Evolutionary conservation across 2,888 invertebrate species (phyloP), one percentile per base, ranked within the genome.

Genomic region (Dichetophora obliterata): DNA sequence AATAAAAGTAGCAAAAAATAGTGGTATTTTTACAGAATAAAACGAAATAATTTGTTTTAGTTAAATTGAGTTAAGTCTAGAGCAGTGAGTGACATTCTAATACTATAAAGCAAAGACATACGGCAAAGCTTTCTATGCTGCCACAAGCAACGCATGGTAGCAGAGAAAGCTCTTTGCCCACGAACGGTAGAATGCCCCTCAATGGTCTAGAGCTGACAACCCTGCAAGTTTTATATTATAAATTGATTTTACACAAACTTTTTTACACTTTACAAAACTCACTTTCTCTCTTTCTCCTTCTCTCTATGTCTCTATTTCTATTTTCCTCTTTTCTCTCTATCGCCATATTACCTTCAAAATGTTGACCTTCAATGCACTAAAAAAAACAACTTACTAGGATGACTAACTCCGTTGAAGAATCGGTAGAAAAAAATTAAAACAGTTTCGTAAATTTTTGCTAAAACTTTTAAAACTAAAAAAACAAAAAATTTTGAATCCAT

Each of bases 371-470:
- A 16, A 19, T 31, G 59, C 71, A 71, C 71, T 57, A 37, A 19
- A 59, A 72, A 61, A 70, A 59, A 43, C 11, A 11, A 50, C 22
- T 6, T 34, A 22, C 50, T 27, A 72, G 72, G 72, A 72, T 16
- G 72, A 72, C 22, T 50, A 68, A 68, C 68, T 68, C 27, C 31
- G 63, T 31, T n/a, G 34, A 63, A n/a, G 16, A n/a, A n/a, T 24
- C n/a, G 3, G 31, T 14, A 34, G 34, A 50, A 34, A 73, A n/a
- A 68, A 75, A 59, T 37, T 31, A 65, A 72, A 57, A 69, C 27
- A 75, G 54, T 69, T 75, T 59, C 50, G 66, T 75, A 68, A 59
- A 68, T 70, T 31, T 69, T 43, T 48, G 63, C 22, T 34, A 54
- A 48, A 22, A 68, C 9, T 57, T 9, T 50, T 5, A 54, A 54